Conservation (phyloP, 2,113 vertebrate genomes). For the Lycaon pictus region DNA sequence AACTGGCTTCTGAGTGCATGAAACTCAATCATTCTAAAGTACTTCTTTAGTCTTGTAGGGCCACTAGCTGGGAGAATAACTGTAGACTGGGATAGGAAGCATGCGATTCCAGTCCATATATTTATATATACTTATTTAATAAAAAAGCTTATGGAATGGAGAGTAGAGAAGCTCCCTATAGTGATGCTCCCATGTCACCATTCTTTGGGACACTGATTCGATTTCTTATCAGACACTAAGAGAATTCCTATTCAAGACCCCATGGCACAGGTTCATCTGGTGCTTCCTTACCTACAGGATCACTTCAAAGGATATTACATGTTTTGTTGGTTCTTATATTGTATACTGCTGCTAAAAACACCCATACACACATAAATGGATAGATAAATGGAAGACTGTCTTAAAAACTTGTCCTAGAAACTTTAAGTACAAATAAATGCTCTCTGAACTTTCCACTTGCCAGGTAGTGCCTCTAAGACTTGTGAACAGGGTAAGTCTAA, state of each 20-base stretch:
- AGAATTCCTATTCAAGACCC: not conserved
- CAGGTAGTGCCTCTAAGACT: not conserved
- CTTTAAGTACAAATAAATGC: not conserved
- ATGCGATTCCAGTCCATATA: accelerated
- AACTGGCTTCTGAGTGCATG: not conserved
- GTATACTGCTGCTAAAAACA: not conserved
- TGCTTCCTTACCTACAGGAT: accelerated
- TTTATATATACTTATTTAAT: not conserved
- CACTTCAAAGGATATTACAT: not conserved
- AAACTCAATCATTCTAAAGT: not conserved
- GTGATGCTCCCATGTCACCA: not conserved
- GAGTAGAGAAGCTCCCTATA: not conserved
- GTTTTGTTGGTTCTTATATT: not conserved
- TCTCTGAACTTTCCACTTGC: not conserved
- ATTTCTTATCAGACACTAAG: not conserved
- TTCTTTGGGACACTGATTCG: not conserved
- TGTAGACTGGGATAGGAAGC: not conserved
- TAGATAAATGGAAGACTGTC: not conserved
- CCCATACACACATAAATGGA: not conserved
- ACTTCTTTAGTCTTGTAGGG: not conserved
- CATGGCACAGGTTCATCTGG: not conserved
- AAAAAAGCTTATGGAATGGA: not conserved
- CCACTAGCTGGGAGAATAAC: not conserved
- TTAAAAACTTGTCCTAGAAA: not conserved
- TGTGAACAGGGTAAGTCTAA: not conserved